A percentile compares a stretch with the other conserved stretches of the same genome.
Conservation (phyloP, 2,797 vertebrate genomes). For the Sparus aurata region DNA sequence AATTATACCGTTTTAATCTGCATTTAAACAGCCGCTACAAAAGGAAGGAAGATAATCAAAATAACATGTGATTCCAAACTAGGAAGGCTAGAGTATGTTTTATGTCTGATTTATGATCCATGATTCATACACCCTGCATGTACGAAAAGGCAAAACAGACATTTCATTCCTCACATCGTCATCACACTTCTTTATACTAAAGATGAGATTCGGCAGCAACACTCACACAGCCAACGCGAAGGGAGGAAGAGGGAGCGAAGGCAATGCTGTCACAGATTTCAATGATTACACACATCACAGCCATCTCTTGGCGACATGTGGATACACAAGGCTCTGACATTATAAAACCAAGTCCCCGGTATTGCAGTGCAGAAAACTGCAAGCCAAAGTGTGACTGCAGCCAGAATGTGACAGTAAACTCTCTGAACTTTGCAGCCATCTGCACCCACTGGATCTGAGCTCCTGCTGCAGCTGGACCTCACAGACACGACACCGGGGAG, state of each 20-base stretch:
- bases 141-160: constrained; percentile 3
- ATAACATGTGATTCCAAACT: background rate
- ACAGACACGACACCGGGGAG: background rate
- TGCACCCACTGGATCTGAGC: constrained; percentile 25
- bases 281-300: constrained; percentile 36
- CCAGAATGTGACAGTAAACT: constrained; percentile 56
- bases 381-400: constrained; percentile 56
- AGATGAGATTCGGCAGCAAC: background rate
- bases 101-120: background rate
- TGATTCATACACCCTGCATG: constrained; percentile 12
- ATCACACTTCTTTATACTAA: constrained; percentile 5
- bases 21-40: background rate
- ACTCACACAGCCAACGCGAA: background rate
- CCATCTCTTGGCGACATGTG: constrained; percentile 39
- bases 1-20: background rate
- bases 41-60: background rate
- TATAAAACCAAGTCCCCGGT: constrained; percentile 48
- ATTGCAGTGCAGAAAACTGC: constrained; percentile 39
- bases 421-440: constrained; percentile 50
- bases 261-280: constrained; percentile 7
- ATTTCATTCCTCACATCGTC: constrained; percentile 1
- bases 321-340: constrained; percentile 53
- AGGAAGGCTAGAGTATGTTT: background rate
- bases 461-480: constrained; percentile 42
- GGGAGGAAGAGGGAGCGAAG: background rate